These are phyloP conservation scores for Eupithecia subfuscata DNA, from an alignment of 2,888 invertebrate species.

Conservation along the genomic window DNA sequence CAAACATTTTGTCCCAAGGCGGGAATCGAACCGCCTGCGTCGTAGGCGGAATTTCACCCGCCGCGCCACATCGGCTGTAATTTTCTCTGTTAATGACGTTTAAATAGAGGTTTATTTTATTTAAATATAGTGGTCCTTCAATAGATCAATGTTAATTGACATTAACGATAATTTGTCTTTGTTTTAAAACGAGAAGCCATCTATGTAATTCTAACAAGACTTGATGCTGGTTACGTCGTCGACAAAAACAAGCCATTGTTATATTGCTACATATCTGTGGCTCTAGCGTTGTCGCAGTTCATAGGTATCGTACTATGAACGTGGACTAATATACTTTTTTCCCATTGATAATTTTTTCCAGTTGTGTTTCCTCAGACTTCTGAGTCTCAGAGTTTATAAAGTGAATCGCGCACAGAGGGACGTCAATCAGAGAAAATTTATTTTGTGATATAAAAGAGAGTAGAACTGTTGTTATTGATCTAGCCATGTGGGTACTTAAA, in stretches of 20 bases:
- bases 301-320: neutral
- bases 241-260: conserved; percentile 5
- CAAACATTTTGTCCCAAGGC: no score
- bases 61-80: no score
- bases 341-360: neutral
- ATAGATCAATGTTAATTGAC: no score
- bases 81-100: no score
- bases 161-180: neutral
- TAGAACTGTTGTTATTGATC: neutral
- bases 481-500: neutral
- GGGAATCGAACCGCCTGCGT: no score
- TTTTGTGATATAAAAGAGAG: neutral
- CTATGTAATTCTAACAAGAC: neutral
- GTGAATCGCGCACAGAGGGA: conserved; percentile 1
- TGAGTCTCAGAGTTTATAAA: conserved; percentile 6
- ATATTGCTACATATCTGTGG: neutral
- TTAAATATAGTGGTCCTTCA: no score
- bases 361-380: neutral
- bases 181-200: neutral
- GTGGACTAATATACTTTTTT: neutral
- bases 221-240: neutral
- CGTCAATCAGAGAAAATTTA: neutral
- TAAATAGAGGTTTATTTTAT: no score
- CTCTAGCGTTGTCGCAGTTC: neutral
- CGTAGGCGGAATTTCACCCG: no score